Evolutionary conservation across 2,888 invertebrate species (phyloP), one percentile per base, ranked within the genome.

Genomic region (Melieria crassipennis): DNA sequence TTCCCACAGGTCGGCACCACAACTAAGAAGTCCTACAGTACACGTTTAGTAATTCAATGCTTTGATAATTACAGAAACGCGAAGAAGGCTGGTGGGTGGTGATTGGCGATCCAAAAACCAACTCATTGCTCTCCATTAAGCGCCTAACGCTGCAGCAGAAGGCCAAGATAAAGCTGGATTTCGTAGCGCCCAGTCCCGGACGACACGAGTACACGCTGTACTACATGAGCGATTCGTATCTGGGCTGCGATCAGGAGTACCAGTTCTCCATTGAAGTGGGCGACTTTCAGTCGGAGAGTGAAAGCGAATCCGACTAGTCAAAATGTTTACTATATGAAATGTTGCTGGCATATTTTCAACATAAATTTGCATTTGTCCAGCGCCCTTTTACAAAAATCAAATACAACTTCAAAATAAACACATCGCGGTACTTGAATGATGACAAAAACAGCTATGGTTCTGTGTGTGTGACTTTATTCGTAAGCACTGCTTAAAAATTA

Each of bases 161-260:
- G 80, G 98, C 98, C 0, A 94, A 94, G 83, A 93, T 92, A 0
- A 91, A 87, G 72, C 75, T 87, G 57, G 87, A 87, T 78, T 99
- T 99, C 87, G 94, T 98, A 50, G 97, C 98, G 46, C 98, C 98
- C 0, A 90, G 92, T 73, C 91, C 95, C 1, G 95, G 97, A 6
- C 91, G 93, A 46, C 95, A 97, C 87, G 92, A 93, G 11, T 99
- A 98, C 87, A 96, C 96, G 0, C 88, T 99, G 66, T 99, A 97
- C 89, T 99, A 96, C 88, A 99, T 99, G 98, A 98, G 97, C 81
- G 99, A 99, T 87, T 95, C 98, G 0, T 99, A 99, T 87, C 91
- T 99, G 83, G 99, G 99, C 7, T 99, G 99, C 82, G 99, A 99
- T 89, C 99, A 99, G 87, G 99, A 99, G 88, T 99, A 99, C 88